These are phyloP conservation scores for Xenops minutus DNA, from an alignment of 2,797 vertebrate species.

Conservation along the genomic window DNA sequence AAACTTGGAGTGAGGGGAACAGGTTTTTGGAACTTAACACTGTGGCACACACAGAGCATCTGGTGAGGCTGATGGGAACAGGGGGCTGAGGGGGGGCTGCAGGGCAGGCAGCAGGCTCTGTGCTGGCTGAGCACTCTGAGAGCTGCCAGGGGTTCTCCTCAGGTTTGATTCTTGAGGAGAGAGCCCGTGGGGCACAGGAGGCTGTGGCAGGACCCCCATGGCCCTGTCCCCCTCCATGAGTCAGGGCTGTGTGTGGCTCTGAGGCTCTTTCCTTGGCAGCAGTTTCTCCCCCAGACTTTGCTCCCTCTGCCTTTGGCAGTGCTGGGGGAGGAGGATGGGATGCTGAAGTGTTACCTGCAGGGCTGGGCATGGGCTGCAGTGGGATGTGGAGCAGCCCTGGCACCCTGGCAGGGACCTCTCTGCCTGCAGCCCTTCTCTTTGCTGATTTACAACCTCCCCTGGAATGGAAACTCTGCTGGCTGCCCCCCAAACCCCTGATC, in stretches of 20 bases:
- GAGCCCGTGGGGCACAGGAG: no score
- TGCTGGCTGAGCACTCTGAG: accelerated
- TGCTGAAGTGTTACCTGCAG: accelerated
- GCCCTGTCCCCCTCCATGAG: accelerated
- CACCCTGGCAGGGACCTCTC: not conserved
- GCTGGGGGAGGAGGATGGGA: not conserved
- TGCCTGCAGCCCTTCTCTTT: not conserved
- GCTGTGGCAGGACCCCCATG: not conserved
- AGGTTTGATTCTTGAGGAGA: accelerated
- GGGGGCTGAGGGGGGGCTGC: not conserved
- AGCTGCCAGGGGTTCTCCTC: not conserved
- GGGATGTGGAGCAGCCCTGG: accelerated
- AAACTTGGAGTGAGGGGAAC: not conserved
- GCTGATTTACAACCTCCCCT: not conserved
- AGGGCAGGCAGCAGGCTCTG: accelerated
- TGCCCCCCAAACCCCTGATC: not conserved
- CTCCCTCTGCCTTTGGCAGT: accelerated
- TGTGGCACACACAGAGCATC: accelerated
- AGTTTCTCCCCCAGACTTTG: accelerated
- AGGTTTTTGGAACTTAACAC: not conserved
- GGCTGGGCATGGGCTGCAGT: accelerated
- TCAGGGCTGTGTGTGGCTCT: accelerated
- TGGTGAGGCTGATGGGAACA: accelerated
- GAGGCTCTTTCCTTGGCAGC: not conserved
- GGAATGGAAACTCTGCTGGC: not conserved